phyloP scores from a whole-genome alignment of 2,888 invertebrate genomes.

The Ditylenchus weischeri region DNA sequence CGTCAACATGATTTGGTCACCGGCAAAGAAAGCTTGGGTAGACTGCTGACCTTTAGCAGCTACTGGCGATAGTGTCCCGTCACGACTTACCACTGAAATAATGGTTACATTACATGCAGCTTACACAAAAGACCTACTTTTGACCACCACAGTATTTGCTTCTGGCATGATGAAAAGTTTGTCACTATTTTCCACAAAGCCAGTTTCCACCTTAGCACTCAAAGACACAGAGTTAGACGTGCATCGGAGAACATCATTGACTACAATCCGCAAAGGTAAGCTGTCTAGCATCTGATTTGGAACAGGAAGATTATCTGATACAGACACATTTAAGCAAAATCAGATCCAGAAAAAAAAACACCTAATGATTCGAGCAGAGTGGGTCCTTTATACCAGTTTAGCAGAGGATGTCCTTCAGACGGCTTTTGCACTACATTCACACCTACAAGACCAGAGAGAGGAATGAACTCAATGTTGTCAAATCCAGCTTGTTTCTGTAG shows the following conservation, averaged over 20 bases:
- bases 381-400: slow-evolving; percentile 68
- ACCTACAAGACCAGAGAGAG: slow-evolving; percentile 92
- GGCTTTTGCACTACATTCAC: slow-evolving; percentile 79
- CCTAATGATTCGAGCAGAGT: slow-evolving; percentile 25
- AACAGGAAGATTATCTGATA: slow-evolving; percentile 74
- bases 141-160: slow-evolving; percentile 47
- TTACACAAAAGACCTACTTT: slow-evolving; percentile 37
- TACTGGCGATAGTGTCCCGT: slow-evolving; percentile 13
- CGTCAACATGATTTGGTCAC: slow-evolving; percentile 82
- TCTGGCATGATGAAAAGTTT: slow-evolving; percentile 71
- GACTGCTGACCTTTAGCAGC: slow-evolving; percentile 3
- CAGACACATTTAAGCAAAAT: not conserved
- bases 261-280: slow-evolving; percentile 84
- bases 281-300: slow-evolving; percentile 73
- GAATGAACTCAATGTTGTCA: slow-evolving; percentile 65
- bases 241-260: slow-evolving; percentile 85
- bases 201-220: slow-evolving; percentile 86
- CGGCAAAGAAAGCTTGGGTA: slow-evolving; percentile 75
- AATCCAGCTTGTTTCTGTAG: slow-evolving; percentile 52
- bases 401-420: slow-evolving; percentile 66
- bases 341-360: slow-evolving; percentile 1
- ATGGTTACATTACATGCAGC: not conserved
- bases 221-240: slow-evolving; percentile 68
- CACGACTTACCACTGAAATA: slow-evolving; percentile 14
- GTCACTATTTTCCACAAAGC: slow-evolving; percentile 75